phyloP scores from a whole-genome alignment of 2,797 vertebrate species.

The Scyliorhinus canicula region DNA sequence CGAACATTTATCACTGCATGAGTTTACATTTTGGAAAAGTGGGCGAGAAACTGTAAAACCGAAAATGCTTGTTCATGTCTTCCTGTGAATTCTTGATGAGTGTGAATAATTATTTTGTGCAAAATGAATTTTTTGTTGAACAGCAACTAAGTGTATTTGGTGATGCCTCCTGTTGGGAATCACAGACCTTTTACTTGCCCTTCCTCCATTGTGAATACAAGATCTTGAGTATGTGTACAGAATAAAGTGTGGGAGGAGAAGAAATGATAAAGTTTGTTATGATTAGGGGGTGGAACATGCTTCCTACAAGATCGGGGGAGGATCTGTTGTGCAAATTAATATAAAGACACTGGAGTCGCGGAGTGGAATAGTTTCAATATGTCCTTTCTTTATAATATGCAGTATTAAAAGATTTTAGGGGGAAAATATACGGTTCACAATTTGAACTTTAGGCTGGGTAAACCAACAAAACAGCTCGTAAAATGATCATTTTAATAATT shows the following conservation, averaged over 20 bases:
- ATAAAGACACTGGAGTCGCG: slow-evolving; percentile 4
- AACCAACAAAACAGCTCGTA: neutral
- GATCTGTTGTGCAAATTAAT: neutral
- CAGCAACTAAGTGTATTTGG: neutral
- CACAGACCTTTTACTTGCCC: neutral
- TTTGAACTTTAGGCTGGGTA: neutral
- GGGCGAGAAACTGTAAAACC: slow-evolving; percentile 10
- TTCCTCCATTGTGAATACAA: slow-evolving; percentile 17
- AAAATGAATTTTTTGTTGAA: slow-evolving; percentile 28
- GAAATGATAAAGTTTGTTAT: neutral
- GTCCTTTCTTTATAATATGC: slow-evolving; percentile 28
- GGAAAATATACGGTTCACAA: neutral
- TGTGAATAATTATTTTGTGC: slow-evolving; percentile 26
- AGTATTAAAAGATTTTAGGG: slow-evolving; percentile 28
- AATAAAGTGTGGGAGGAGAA: neutral
- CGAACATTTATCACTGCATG: neutral
- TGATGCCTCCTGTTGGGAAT: neutral
- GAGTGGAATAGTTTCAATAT: neutral
- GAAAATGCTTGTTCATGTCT: neutral
- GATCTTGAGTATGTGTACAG: neutral
- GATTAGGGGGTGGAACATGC: no score
- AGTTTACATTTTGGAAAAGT: neutral
- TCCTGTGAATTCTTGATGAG: neutral
- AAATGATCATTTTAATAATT: slow-evolving; percentile 26
- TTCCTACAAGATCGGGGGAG: neutral